Conservation (phyloP, 2,888 invertebrate species). For the Phaonia tiefii region DNA sequence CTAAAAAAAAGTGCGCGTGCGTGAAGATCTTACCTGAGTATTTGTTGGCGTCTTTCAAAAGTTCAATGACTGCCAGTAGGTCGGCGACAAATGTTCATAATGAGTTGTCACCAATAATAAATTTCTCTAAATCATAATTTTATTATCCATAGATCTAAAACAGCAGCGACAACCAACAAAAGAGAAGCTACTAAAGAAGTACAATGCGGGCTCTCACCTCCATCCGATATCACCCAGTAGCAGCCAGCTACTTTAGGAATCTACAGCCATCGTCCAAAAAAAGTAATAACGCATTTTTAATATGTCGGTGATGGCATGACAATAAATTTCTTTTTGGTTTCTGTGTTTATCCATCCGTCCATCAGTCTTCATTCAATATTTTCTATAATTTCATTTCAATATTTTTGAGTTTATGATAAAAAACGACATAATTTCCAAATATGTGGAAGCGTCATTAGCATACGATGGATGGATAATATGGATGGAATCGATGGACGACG, state of each 20-base stretch:
- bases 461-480: conserved; percentile 27
- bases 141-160: conserved; percentile 56
- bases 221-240: background rate
- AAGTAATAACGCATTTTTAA: conserved; percentile 37
- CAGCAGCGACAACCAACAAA: background rate
- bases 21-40: conserved; percentile 15
- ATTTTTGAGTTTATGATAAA: conserved; percentile 49
- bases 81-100: conserved; percentile 37
- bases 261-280: conserved; percentile 37
- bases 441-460: conserved; percentile 64
- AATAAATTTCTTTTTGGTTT: conserved; percentile 63
- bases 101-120: conserved; percentile 51
- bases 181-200: background rate
- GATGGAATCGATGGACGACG: conserved; percentile 43
- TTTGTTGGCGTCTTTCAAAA: conserved; percentile 13
- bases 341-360: conserved; percentile 18
- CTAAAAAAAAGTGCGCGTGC: background rate
- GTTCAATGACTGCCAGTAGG: conserved; percentile 44
- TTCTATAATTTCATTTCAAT: conserved; percentile 25
- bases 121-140: conserved; percentile 65
- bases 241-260: no score
- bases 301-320: conserved; percentile 60
- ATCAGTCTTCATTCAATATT: conserved; percentile 49
- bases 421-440: conserved; percentile 62
- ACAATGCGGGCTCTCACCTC: conserved; percentile 58